Evolutionary conservation across 30 jellyfish, hydroid and myxozoan genomes (phyloP).

Genomic region (Cassiopea xamachana): DNA sequence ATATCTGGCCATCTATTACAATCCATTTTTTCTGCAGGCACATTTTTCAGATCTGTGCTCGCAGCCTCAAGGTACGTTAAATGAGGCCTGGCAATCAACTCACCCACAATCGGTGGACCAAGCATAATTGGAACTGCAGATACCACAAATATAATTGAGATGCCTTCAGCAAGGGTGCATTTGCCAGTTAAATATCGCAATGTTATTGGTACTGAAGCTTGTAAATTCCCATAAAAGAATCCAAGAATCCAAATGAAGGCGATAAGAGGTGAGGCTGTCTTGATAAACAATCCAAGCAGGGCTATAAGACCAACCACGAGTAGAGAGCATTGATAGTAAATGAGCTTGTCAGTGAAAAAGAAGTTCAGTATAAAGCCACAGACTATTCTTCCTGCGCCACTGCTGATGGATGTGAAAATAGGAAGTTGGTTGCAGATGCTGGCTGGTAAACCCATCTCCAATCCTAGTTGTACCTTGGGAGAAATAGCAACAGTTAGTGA

Average conservation of each 20-base stretch:
- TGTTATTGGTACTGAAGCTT: background rate
- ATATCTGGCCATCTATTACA: too few species aligned
- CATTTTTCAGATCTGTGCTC: too few species aligned
- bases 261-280: constrained; percentile 13
- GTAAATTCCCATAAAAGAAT: constrained; percentile 42
- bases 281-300: constrained; percentile 30
- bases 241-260: constrained; percentile 31
- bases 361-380: constrained; percentile 22
- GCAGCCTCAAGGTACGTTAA: too few species aligned
- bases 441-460: constrained; percentile 53
- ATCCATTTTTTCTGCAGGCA: too few species aligned
- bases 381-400: constrained; percentile 51
- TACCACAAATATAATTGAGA: background rate
- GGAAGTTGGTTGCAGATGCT: constrained; percentile 44
- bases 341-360: background rate
- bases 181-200: background rate
- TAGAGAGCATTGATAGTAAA: constrained; percentile 12
- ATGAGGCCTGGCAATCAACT: background rate
- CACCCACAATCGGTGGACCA: constrained; percentile 70
- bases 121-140: constrained; percentile 16
- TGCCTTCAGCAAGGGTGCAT: constrained; percentile 10
- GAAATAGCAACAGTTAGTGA: background rate
- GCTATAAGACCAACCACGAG: constrained; percentile 16
- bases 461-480: constrained; percentile 60
- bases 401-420: constrained; percentile 57